Evolutionary conservation across 2,113 vertebrate species (phyloP), one percentile per base, ranked within the genome.

Genomic region (Neolamprologus toae): DNA sequence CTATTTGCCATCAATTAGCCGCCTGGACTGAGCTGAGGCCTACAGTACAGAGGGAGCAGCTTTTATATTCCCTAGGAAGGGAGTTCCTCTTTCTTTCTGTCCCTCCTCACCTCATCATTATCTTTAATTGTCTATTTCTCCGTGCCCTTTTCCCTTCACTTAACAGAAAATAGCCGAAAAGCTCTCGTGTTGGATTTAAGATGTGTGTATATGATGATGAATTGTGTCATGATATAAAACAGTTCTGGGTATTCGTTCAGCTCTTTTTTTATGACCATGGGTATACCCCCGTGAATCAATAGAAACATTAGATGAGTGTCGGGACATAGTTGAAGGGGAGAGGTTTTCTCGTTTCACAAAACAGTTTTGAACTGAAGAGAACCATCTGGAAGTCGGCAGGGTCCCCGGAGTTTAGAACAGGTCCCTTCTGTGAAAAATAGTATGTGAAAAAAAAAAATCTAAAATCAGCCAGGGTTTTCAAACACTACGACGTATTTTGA

Each of bases 401-500:
- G 89, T 90, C 93, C 87, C 90, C n/a, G 47, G 85, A 89, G 93
- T 92, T 94, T 95, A 91, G 88, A 96, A 96, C 94, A 96, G 95
- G 96, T 96, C 95, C 91, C 95, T 94, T 96, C 96, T 96, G 93
- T 96, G 92, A 94, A 96, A 96, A 95, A 95, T 94, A 93, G 92
- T 89, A 95, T 89, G 87, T 92, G 82, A 96, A 94, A 95, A 93
- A 90, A 89, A 90, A 80, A 71, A 78, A 86, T 31, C 73, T 57
- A 86, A 93, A 95, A 94, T 92, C 80, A 73, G 89, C 92, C 92
- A 93, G 91, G 85, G 82, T 94, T 96, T 96, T 97, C 92, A 95
- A 96, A 96, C 95, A 95, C 96, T 95, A 96, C 92, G 89, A 94
- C 93, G 94, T 96, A 96, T 97, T 97, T 96, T 96, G 93, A 97